phyloP scores from a whole-genome alignment of 2,797 vertebrate genomes.

The Hemibagrus guttatus region DNA sequence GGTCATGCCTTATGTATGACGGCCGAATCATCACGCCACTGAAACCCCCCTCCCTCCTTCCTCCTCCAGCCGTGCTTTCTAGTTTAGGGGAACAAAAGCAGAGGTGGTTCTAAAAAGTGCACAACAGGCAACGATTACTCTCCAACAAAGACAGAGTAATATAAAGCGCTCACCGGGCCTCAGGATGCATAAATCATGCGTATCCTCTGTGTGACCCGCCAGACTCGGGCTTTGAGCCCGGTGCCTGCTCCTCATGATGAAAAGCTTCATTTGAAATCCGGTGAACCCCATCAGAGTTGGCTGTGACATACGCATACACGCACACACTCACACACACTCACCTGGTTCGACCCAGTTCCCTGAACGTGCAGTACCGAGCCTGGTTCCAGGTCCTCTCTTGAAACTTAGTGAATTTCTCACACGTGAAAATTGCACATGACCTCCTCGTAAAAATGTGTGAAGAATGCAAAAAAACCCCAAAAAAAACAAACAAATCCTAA shows the following conservation, averaged over 20 bases:
- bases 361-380: background rate
- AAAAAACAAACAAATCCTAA: background rate
- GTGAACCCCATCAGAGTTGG: constrained; percentile 34
- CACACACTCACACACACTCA: constrained; percentile 9
- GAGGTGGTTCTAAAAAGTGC: constrained; percentile 42
- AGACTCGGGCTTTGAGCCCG: constrained; percentile 49
- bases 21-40: background rate
- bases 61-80: constrained; percentile 36
- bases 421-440: background rate
- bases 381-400: background rate
- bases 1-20: constrained; percentile 40
- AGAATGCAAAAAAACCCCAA: background rate
- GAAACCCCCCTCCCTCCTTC: background rate
- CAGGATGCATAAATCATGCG: constrained; percentile 53
- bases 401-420: background rate
- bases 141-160: constrained; percentile 42
- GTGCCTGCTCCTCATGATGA: constrained; percentile 46
- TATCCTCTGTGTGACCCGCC: constrained; percentile 45
- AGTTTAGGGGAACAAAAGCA: constrained; percentile 48
- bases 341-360: background rate
- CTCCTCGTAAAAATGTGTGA: background rate
- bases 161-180: constrained; percentile 41
- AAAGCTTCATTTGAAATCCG: constrained; percentile 51
- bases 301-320: constrained; percentile 30
- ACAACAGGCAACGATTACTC: constrained; percentile 44